These are phyloP conservation scores for Pantherophis vulpinus DNA, from an alignment of 2,797 vertebrate species.

Conservation along the genomic window DNA sequence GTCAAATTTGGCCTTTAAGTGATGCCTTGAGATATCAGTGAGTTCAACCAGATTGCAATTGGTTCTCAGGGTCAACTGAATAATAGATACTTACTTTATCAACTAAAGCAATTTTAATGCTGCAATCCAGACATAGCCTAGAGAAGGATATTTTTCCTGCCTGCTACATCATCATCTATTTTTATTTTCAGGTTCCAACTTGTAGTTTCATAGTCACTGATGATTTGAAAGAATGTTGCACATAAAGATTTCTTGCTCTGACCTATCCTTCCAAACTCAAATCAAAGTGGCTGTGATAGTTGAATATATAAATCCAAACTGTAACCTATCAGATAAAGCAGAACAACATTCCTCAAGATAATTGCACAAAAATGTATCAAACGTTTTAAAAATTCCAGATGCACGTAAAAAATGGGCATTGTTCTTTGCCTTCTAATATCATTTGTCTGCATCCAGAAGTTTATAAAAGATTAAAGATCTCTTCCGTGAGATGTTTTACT, in stretches of 20 bases:
- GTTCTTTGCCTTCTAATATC: background rate
- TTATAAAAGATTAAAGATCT: background rate
- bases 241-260: background rate
- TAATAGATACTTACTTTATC: slow-evolving; percentile 26
- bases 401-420: background rate
- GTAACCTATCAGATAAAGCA: background rate
- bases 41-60: background rate
- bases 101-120: slow-evolving; percentile 28
- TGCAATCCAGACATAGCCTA: slow-evolving; percentile 7
- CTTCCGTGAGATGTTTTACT: background rate
- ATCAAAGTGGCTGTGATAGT: background rate
- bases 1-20: background rate
- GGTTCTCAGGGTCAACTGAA: slow-evolving; percentile 32
- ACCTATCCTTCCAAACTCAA: background rate
- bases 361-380: background rate
- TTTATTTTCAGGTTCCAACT: background rate
- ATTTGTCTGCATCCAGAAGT: background rate
- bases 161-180: slow-evolving; percentile 4
- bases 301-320: background rate
- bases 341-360: background rate
- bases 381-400: background rate
- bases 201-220: background rate
- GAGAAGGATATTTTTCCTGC: slow-evolving; percentile 16
- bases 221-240: background rate
- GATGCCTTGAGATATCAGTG: background rate